These are phyloP conservation scores for Amazonetta brasiliensis DNA, from an alignment of 2,797 vertebrate genomes.

Conservation along the genomic window DNA sequence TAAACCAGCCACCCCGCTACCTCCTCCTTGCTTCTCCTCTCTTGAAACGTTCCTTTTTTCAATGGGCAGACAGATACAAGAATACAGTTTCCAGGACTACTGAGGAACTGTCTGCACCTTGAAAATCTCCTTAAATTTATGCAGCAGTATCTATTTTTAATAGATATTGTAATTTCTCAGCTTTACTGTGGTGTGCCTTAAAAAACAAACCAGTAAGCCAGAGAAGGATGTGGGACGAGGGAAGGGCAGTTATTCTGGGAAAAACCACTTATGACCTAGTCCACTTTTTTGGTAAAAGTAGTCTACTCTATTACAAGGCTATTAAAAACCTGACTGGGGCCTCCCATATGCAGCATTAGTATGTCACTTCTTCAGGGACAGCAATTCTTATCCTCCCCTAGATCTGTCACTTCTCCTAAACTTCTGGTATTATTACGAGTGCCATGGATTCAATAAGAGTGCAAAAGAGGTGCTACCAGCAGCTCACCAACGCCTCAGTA, in stretches of 20 bases:
- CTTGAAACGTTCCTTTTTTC: neutral
- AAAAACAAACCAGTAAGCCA: neutral
- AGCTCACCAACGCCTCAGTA: neutral
- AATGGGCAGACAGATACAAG: neutral
- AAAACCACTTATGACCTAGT: neutral
- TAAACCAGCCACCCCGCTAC: neutral
- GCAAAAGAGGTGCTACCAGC: neutral
- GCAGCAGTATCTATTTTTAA: neutral
- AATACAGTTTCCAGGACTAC: neutral
- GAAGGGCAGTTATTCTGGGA: neutral
- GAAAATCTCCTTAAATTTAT: neutral
- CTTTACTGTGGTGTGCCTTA: neutral
- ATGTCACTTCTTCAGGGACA: neutral
- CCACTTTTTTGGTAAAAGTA: neutral
- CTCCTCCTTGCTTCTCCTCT: neutral
- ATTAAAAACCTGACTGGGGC: neutral
- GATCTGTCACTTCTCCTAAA: neutral
- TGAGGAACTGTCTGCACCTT: neutral
- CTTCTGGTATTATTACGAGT: neutral
- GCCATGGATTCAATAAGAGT: neutral
- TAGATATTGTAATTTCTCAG: neutral
- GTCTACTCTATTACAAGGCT: neutral
- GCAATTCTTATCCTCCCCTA: neutral
- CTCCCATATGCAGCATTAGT: neutral
- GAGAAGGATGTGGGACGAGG: neutral